Percentiles rank a stretch among this genome's conserved stretches.
phyloP scores from a whole-genome alignment of 2,888 invertebrate species.

The Eristalis intricaria region DNA sequence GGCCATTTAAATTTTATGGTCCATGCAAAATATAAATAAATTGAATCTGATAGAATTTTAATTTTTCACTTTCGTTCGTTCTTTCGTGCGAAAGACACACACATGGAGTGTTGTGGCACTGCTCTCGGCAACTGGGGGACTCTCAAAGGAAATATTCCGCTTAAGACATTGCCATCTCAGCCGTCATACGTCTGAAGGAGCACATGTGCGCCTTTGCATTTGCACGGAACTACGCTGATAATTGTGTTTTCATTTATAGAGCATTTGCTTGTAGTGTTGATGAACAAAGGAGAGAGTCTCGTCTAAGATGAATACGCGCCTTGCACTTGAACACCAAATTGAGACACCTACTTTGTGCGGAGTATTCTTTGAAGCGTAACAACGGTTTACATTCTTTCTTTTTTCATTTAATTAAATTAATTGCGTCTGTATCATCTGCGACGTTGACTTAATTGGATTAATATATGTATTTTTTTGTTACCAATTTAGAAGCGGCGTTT shows the following conservation, averaged over 20 bases:
- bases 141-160: slow-evolving; percentile 65
- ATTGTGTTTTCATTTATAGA: slow-evolving; percentile 47
- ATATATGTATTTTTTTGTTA: neutral
- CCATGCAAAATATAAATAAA: slow-evolving; percentile 67
- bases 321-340: slow-evolving; percentile 67
- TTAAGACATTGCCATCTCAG: neutral
- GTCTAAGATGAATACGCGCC: slow-evolving; percentile 48
- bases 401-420: slow-evolving; percentile 16
- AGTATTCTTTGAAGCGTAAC: slow-evolving; percentile 20
- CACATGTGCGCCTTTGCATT: slow-evolving; percentile 46
- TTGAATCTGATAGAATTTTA: slow-evolving; percentile 67
- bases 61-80: slow-evolving; percentile 2
- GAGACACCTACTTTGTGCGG: slow-evolving; percentile 39
- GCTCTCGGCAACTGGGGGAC: slow-evolving; percentile 4
- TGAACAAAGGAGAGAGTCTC: slow-evolving; percentile 48
- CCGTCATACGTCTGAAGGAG: neutral
- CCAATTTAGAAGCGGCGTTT: neutral
- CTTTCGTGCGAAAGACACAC: slow-evolving; percentile 6
- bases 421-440: slow-evolving; percentile 12
- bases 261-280: neutral
- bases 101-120: slow-evolving; percentile 23
- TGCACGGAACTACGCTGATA: slow-evolving; percentile 62
- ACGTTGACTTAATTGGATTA: neutral
- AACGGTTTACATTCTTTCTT: slow-evolving; percentile 32
- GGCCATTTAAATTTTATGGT: slow-evolving; percentile 65